phyloP scores from a whole-genome alignment of 2,888 invertebrate species.

The Cartodere bifasciata region DNA sequence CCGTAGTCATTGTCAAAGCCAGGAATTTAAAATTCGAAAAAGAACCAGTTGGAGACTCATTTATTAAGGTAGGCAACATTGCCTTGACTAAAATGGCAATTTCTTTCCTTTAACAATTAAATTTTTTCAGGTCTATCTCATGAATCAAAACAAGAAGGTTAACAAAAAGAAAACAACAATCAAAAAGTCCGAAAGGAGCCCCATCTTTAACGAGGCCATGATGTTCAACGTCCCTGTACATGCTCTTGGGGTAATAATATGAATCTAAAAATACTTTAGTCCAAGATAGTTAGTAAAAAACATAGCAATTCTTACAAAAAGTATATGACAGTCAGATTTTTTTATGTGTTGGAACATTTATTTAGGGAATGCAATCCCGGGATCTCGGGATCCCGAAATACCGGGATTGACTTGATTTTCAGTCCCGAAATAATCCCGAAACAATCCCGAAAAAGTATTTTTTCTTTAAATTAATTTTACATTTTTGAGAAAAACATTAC shows the following conservation, averaged over 20 bases:
- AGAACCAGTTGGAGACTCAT: slow-evolving; percentile 49
- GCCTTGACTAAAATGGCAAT: background rate
- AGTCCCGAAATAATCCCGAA: too few species aligned
- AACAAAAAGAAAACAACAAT: slow-evolving; percentile 70
- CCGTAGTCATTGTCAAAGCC: slow-evolving; percentile 64
- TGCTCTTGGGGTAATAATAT: slow-evolving; percentile 44
- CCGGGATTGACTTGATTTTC: too few species aligned
- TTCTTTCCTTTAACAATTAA: slow-evolving; percentile 4
- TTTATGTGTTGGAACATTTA: background rate
- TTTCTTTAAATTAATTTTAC: too few species aligned
- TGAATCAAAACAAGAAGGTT: slow-evolving; percentile 69
- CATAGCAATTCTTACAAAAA: background rate
- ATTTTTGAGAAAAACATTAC: too few species aligned
- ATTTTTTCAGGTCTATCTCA: slow-evolving; percentile 51
- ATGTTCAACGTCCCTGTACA: slow-evolving; percentile 70
- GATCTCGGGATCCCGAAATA: too few species aligned
- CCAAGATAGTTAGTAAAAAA: background rate
- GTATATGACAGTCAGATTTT: background rate
- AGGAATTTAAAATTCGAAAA: slow-evolving; percentile 53
- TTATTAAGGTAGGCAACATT: slow-evolving; percentile 50
- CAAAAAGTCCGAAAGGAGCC: slow-evolving; percentile 60
- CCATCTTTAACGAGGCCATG: slow-evolving; percentile 75
- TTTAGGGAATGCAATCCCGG: too few species aligned
- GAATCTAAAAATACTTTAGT: background rate
- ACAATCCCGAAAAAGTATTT: too few species aligned